These are phyloP conservation scores for Coelinius sp. DNA, from an alignment of 2,888 invertebrate genomes.

Conservation along the genomic window DNA sequence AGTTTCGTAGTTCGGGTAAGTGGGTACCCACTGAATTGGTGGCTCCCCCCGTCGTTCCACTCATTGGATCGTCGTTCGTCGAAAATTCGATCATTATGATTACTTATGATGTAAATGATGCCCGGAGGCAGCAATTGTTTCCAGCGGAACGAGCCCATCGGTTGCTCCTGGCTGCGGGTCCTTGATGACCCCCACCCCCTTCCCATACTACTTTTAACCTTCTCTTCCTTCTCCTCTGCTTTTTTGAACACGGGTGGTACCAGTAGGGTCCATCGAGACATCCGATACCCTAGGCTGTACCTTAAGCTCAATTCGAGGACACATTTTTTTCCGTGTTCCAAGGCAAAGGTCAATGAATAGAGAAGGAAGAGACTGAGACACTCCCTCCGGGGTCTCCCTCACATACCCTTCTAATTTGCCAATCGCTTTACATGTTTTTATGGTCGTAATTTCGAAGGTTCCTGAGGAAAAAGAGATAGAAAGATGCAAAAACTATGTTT, in stretches of 20 bases:
- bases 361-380: slow-evolving; percentile 32
- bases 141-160: slow-evolving; percentile 62
- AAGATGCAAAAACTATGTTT: slow-evolving; percentile 42
- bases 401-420: slow-evolving; percentile 62
- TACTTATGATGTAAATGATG: slow-evolving; percentile 76
- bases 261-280: slow-evolving; percentile 20
- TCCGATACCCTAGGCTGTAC: slow-evolving; percentile 1
- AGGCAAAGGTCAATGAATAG: slow-evolving; percentile 32
- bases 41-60: slow-evolving; percentile 66
- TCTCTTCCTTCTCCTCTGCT: not conserved
- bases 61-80: slow-evolving; percentile 70
- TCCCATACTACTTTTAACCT: not conserved
- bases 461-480: slow-evolving; percentile 51
- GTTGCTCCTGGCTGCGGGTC: slow-evolving; percentile 49
- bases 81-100: slow-evolving; percentile 71
- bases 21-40: slow-evolving; percentile 70
- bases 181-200: slow-evolving; percentile 4
- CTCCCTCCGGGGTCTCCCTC: slow-evolving; percentile 54
- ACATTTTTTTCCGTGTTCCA: slow-evolving; percentile 29
- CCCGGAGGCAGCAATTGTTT: slow-evolving; percentile 72
- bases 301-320: slow-evolving; percentile 12
- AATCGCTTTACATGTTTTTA: slow-evolving; percentile 59
- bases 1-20: slow-evolving; percentile 61
- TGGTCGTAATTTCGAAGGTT: slow-evolving; percentile 68
- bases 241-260: slow-evolving; percentile 18